phyloP scores from a whole-genome alignment of 1,140 invertebrate genomes.

The Caenorhabditis remanei region DNA sequence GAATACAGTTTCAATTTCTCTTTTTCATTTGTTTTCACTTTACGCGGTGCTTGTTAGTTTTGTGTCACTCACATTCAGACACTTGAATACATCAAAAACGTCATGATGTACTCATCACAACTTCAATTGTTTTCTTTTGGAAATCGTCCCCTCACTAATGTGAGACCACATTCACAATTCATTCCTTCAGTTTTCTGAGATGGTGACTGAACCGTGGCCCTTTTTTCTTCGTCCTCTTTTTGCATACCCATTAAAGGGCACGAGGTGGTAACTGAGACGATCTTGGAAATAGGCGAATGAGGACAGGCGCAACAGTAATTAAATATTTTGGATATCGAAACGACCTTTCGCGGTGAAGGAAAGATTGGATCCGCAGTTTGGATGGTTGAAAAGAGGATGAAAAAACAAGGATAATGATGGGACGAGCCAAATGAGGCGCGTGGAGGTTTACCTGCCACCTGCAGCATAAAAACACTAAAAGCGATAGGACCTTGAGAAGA shows the following conservation, averaged over 20 bases:
- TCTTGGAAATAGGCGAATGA: constrained; percentile 32
- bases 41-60: background rate
- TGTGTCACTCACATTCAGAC: constrained; percentile 14
- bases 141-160: background rate
- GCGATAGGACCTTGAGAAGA: constrained; percentile 4
- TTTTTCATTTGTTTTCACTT: background rate
- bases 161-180: background rate
- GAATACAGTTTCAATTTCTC: constrained; percentile 36
- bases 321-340: constrained; percentile 53
- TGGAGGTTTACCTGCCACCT: background rate
- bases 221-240: constrained; percentile 35
- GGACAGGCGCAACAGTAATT: constrained; percentile 46
- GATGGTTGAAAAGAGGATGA: background rate
- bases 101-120: constrained; percentile 18
- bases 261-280: constrained; percentile 45
- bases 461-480: background rate
- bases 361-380: background rate
- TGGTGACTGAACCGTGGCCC: constrained; percentile 43
- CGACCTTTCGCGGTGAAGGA: constrained; percentile 21
- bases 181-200: background rate
- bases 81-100: constrained; percentile 31
- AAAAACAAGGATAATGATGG: background rate
- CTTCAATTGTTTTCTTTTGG: constrained; percentile 1
- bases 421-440: constrained; percentile 36
- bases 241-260: constrained; percentile 49